phyloP scores from a whole-genome alignment of 2,113 vertebrate genomes.

The Cyprinus carpio region DNA sequence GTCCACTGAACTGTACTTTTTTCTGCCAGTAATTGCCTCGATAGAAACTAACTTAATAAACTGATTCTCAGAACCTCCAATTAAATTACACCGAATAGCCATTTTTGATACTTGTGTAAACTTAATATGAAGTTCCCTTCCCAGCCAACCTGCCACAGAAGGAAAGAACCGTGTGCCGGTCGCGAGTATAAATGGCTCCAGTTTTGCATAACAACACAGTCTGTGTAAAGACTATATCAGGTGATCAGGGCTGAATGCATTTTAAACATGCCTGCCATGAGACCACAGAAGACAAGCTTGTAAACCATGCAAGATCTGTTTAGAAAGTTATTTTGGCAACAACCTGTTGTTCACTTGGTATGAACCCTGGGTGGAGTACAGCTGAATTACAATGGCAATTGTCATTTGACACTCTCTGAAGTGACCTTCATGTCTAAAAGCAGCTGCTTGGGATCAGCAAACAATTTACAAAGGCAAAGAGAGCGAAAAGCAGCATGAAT shows the following conservation, averaged over 20 bases:
- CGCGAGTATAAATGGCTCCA: constrained; percentile 59
- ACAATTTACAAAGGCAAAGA: constrained; percentile 21
- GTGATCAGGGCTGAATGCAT: constrained; percentile 55
- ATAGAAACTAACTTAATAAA: neutral
- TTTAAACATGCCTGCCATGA: constrained; percentile 57
- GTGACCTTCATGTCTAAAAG: constrained; percentile 69
- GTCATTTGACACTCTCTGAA: constrained; percentile 54
- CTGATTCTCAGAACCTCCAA: neutral
- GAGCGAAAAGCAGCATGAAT: neutral
- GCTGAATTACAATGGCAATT: constrained; percentile 67
- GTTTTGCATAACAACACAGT: constrained; percentile 32
- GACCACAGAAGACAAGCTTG: constrained; percentile 44
- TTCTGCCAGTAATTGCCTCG: neutral
- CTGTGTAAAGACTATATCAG: constrained; percentile 55
- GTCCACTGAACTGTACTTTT: too few species aligned
- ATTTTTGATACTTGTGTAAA: neutral
- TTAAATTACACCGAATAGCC: neutral
- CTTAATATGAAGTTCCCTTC: constrained; percentile 13
- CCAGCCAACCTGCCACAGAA: constrained; percentile 40
- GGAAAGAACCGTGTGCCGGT: constrained; percentile 50
- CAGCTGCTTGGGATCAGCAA: constrained; percentile 56
- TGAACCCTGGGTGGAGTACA: constrained; percentile 64
- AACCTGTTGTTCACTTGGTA: constrained; percentile 66
- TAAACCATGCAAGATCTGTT: constrained; percentile 62
- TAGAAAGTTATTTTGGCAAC: constrained; percentile 71